Evolutionary conservation across 2,888 invertebrate species (phyloP), one percentile per base, ranked within the genome.

Genomic region (Atethmia centrago): DNA sequence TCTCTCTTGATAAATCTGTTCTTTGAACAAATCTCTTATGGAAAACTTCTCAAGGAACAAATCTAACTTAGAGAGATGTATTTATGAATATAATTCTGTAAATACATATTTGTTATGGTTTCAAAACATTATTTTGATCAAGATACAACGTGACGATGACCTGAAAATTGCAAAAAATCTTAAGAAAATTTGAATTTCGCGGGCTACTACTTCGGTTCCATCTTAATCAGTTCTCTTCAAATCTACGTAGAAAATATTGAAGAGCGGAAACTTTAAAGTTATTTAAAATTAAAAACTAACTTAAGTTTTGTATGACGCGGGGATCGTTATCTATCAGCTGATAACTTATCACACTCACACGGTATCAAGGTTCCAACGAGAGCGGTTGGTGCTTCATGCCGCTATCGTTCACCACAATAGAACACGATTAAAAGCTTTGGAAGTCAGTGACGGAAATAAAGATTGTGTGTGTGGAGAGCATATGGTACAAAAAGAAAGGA

Each of bases 301-400:
- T 71, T 40, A 85, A 74, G 78, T 87, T 89, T 88, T 89, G 88
- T 91, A 74, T 91, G 90, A 85, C 86, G 89, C 89, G 88, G 86
- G 88, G 88, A 88, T 90, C 87, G 87, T 87, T 90, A 91, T 90
- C 91, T 85, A 82, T 81, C 77, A 82, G 84, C 85, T 90, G 92
- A 92, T 92, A 93, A 89, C 79, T 84, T 91, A 90, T 92, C 92
- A 87, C 84, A 82, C 87, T 86, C 90, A 87, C 87, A 88, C 87
- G 86, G 78, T 89, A 92, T 91, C 92, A 93, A 91, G 92, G 91
- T 89, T 90, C 82, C 88, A 87, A 81, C 82, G 79, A 85, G 86
- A 84, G 74, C 81, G 77, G 73, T 87, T 66, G 73, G 65, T 64
- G 66, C 75, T 72, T 76, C 77, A 55, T 28, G 36, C 62, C 74